phyloP scores from a whole-genome alignment of 2,888 invertebrate genomes.

The Cosmorhoe ocellata region DNA sequence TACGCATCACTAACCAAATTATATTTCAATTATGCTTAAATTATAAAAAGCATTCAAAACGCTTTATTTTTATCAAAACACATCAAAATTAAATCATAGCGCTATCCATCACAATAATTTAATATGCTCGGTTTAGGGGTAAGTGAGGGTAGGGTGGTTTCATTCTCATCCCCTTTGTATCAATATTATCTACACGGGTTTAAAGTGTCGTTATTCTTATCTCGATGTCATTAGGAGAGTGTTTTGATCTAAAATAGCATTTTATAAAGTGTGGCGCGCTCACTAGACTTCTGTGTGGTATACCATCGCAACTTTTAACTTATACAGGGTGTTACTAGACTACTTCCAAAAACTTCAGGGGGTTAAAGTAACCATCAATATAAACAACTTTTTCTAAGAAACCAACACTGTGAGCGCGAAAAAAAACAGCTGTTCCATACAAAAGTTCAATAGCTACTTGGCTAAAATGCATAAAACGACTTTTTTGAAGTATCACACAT shows the following conservation, averaged over 20 bases:
- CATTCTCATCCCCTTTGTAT: slow-evolving; percentile 41
- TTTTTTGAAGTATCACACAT: too few relatives aligned
- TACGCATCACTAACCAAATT: slow-evolving; percentile 40
- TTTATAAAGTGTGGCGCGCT: slow-evolving; percentile 29
- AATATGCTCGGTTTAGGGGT: slow-evolving; percentile 54
- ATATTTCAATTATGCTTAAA: slow-evolving; percentile 47
- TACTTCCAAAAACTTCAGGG: too few relatives aligned
- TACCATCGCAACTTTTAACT: too few relatives aligned
- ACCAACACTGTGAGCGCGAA: too few relatives aligned
- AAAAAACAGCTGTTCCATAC: too few relatives aligned
- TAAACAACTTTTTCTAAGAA: too few relatives aligned
- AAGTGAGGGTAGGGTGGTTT: slow-evolving; percentile 22
- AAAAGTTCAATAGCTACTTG: too few relatives aligned
- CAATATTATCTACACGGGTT: slow-evolving; percentile 62
- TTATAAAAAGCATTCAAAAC: slow-evolving; percentile 44
- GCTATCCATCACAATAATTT: slow-evolving; percentile 77
- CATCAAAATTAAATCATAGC: slow-evolving; percentile 77
- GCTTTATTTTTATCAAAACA: slow-evolving; percentile 72
- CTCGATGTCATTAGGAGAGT: slow-evolving; percentile 58
- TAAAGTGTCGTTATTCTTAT: slow-evolving; percentile 70
- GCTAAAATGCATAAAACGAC: too few relatives aligned
- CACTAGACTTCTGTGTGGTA: too few relatives aligned
- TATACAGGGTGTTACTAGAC: too few relatives aligned
- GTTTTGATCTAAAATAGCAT: not conserved
- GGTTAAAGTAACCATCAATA: too few relatives aligned